A percentile compares a stretch with the other conserved stretches of the same genome.
Evolutionary conservation across 1,140 invertebrate genomes (phyloP).

Genomic region (Lethrus apterus): DNA sequence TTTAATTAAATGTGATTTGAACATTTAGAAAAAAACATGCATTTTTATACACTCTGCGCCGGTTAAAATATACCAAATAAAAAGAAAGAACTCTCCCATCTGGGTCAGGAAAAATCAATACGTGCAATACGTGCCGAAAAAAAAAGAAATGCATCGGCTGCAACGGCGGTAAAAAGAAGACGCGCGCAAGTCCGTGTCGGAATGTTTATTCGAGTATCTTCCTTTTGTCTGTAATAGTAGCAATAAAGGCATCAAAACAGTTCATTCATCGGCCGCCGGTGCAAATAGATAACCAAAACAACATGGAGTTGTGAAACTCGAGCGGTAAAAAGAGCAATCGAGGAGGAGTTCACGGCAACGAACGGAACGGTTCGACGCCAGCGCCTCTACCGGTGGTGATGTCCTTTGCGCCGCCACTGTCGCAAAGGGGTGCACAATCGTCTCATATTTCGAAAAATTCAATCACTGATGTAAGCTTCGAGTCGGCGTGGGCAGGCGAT

Average conservation of each 20-base stretch:
- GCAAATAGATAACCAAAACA: constrained; percentile 32
- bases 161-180: constrained; percentile 4
- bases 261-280: constrained; percentile 29
- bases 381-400: too few species aligned
- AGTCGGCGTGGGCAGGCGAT: too few species aligned
- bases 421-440: too few species aligned
- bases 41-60: too few species aligned
- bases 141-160: constrained; percentile 12
- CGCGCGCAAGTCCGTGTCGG: constrained; percentile 19
- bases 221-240: constrained; percentile 33
- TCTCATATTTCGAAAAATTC: too few species aligned
- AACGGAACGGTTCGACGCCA: too few species aligned
- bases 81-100: constrained; percentile 3
- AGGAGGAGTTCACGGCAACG: constrained; percentile 5
- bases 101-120: constrained; percentile 22
- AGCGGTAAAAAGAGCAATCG: constrained; percentile 22
- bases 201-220: constrained; percentile 32
- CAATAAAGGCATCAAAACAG: constrained; percentile 34
- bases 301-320: constrained; percentile 31
- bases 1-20: too few species aligned
- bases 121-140: constrained; percentile 15
- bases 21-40: too few species aligned
- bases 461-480: too few species aligned
- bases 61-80: too few species aligned
- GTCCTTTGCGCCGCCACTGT: too few species aligned